Percentiles rank a stretch among this genome's conserved stretches.
Evolutionary conservation across 2,888 invertebrate genomes (phyloP).

Genomic region (Melinaea marsaeus): DNA sequence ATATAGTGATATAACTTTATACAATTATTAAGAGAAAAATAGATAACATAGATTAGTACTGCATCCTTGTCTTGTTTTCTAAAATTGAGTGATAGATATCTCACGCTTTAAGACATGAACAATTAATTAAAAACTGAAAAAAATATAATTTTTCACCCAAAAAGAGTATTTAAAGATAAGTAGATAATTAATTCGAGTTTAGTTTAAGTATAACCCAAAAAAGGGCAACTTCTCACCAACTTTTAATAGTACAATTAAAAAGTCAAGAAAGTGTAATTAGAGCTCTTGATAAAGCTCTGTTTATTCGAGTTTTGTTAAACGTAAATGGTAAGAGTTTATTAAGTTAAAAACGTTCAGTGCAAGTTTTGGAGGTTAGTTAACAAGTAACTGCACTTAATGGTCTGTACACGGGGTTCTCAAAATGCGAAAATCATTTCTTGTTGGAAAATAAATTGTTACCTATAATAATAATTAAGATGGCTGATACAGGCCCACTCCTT

Average conservation of each 20-base stretch:
- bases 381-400: slow-evolving; percentile 5
- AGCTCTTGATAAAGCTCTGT: slow-evolving; percentile 1
- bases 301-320: slow-evolving; percentile 1
- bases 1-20: no score
- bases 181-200: not conserved
- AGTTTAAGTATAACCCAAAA: not conserved
- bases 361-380: not conserved
- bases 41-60: no score
- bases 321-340: not conserved
- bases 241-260: slow-evolving; percentile 5
- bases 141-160: not conserved
- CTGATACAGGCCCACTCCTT: no score
- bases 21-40: no score
- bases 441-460: no score
- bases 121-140: not conserved
- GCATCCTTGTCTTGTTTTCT: no score
- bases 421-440: no score
- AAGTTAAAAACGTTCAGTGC: not conserved
- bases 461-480: no score
- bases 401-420: not conserved
- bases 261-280: slow-evolving; percentile 7
- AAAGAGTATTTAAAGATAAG: slow-evolving; percentile 1
- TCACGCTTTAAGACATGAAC: not conserved
- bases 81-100: no score
- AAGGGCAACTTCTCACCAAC: not conserved